Base-by-base conservation (phyloP, 1,140 invertebrate species). In the Geopemphigus sp. region DNA sequence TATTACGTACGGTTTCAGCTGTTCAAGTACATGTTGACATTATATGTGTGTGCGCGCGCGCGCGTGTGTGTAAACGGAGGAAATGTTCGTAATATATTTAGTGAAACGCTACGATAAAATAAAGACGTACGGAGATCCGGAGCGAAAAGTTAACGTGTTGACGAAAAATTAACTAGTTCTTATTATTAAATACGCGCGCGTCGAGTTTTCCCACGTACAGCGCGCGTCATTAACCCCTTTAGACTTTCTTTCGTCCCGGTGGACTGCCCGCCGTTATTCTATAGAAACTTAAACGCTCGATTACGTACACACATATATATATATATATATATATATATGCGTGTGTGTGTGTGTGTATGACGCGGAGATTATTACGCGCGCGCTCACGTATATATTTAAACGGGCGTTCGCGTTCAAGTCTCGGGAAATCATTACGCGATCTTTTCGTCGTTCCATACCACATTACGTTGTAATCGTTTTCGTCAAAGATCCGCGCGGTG, bases 281-380 rank as follows among this genome's bases (percentile, higher is more conserved):
- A 4, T 68, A 68, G 72, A 56, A 74, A 74, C 54, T 74, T 74
- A 26, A 74, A 74, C 72, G 72, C 50, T 56, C 56, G 59, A 76
- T 76, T 76, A 76, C 22, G 17, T 29, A 54, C 15, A n/a, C 19
- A n/a, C 15, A n/a, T 54, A n/a, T 22, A 17, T 39, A 39, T 39
- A 39, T 39, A 39, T 39, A 39, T 39, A 1, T 24, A 47, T 54
- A 73, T 24, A 29, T 39, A 39, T 39, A 39, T 39, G 32, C 8
- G 32, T 39, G n/a, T 53, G 15, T 53, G 15, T 53, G 15, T 53
- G 50, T 53, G 1, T 53, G 14, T 53, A 12, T 2, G 10, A 53
- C 15, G 15, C 50, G 50, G 10, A 53, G 1, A 53, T n/a, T n/a
- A n/a, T n/a, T 8, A 53, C 14, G 50, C 50, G 50, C 14, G 50